phyloP scores from a whole-genome alignment of 2,888 invertebrate genomes.

The Cheilosia variabilis region DNA sequence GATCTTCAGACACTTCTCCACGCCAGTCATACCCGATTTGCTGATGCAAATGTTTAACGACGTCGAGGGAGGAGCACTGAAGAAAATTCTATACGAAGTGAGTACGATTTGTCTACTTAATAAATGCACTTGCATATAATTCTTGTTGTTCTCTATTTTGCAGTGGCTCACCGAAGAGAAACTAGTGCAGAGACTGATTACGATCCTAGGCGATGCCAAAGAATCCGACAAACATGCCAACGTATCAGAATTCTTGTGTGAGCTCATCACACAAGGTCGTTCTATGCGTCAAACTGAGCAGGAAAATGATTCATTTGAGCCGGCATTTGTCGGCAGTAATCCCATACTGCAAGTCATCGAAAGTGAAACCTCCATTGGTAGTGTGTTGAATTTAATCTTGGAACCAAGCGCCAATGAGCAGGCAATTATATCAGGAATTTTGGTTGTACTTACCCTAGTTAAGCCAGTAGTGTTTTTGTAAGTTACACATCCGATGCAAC shows the following conservation, averaged over 20 bases:
- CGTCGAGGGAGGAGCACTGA: conserved; percentile 90
- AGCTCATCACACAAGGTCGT: conserved; percentile 90
- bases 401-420: conserved; percentile 87
- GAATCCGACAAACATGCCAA: conserved; percentile 92
- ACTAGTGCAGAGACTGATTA: conserved; percentile 91
- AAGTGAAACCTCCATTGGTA: conserved; percentile 86
- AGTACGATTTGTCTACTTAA: conserved; percentile 77
- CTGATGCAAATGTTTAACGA: conserved; percentile 93
- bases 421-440: conserved; percentile 91
- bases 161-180: conserved; percentile 96
- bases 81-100: conserved; percentile 89
- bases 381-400: conserved; percentile 91
- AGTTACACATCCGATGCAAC: conserved; percentile 68
- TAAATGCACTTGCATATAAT: conserved; percentile 58
- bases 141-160: conserved; percentile 75
- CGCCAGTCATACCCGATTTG: conserved; percentile 97
- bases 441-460: conserved; percentile 90
- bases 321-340: conserved; percentile 84
- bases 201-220: conserved; percentile 86
- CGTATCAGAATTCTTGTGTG: conserved; percentile 94
- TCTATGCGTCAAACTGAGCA: conserved; percentile 85
- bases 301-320: conserved; percentile 84
- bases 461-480: conserved; percentile 81
- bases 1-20: conserved; percentile 94
- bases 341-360: conserved; percentile 90